A percentile compares a stretch with the other conserved stretches of the same genome.
Evolutionary conservation across 2,113 vertebrate species (phyloP).

Genomic region (Syngnathoides biaculeatus): DNA sequence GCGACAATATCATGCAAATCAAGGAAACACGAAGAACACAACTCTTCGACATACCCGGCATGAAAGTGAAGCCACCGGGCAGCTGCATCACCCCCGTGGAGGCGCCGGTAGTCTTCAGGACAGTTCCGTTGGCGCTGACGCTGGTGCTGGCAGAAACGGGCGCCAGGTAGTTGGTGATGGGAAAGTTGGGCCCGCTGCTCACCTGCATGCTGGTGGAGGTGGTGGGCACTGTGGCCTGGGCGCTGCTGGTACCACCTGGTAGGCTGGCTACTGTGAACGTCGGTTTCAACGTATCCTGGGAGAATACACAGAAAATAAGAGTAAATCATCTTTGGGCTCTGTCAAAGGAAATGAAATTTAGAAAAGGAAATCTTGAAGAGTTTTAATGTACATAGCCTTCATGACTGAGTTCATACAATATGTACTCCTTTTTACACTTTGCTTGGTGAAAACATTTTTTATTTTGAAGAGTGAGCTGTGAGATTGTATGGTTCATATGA

Average conservation of each 20-base stretch:
- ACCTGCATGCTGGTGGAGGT: constrained; percentile 98
- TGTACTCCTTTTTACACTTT: background rate
- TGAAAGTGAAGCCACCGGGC: constrained; percentile 92
- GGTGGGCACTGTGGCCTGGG: constrained; percentile 87
- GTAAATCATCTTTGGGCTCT: background rate
- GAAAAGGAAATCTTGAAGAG: background rate
- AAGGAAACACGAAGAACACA: constrained; percentile 1
- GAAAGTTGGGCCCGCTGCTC: constrained; percentile 90
- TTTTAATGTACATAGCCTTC: background rate
- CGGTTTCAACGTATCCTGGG: constrained; percentile 90
- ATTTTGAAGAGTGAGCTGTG: background rate
- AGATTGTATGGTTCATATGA: background rate
- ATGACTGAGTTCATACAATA: background rate
- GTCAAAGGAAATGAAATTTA: background rate
- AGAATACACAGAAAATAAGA: background rate
- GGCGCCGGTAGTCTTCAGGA: constrained; percentile 85
- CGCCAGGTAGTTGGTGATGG: constrained; percentile 98
- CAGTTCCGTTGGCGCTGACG: constrained; percentile 89
- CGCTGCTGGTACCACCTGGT: constrained; percentile 82
- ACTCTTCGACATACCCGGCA: constrained; percentile 82
- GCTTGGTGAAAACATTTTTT: background rate
- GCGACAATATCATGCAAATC: constrained; percentile 2
- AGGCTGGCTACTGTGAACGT: constrained; percentile 92
- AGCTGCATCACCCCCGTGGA: constrained; percentile 91
- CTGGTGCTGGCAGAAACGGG: constrained; percentile 85